Conservation (phyloP, 2,888 invertebrate species). For the Pantelozetes paolii region DNA sequence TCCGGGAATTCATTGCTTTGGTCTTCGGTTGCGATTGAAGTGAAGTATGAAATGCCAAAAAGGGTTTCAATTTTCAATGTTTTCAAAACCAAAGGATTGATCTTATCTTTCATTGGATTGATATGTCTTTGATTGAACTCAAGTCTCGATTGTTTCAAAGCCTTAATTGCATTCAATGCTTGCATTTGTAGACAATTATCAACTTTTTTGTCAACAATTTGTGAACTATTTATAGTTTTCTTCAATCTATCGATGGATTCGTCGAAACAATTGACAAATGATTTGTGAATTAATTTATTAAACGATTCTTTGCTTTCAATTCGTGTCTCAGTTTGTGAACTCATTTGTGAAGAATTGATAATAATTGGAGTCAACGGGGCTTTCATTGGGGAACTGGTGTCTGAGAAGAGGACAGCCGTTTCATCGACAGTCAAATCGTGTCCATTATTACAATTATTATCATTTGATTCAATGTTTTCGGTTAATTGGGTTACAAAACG, state of each 20-base stretch:
- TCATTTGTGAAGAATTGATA: not conserved
- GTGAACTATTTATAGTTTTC: not conserved
- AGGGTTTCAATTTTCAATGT: not conserved
- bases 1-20: not conserved
- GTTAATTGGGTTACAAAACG: not conserved
- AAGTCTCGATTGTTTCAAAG: constrained; percentile 6
- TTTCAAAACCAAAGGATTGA: not conserved
- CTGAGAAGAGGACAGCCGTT: not conserved
- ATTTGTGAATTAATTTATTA: not conserved
- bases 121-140: not conserved
- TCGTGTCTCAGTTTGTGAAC: not conserved
- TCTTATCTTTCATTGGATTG: not conserved
- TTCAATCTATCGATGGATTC: not conserved
- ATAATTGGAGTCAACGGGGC: not conserved
- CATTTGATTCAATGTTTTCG: not conserved
- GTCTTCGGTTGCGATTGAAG: not conserved
- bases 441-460: not conserved
- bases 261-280: not conserved
- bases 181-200: not conserved
- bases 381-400: not conserved
- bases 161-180: not conserved
- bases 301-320: not conserved
- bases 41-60: not conserved
- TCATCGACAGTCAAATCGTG: not conserved
- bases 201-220: no score